Evolutionary conservation across 2,888 invertebrate species (phyloP), one percentile per base, ranked within the genome.

Genomic region (Pollenia angustigena): DNA sequence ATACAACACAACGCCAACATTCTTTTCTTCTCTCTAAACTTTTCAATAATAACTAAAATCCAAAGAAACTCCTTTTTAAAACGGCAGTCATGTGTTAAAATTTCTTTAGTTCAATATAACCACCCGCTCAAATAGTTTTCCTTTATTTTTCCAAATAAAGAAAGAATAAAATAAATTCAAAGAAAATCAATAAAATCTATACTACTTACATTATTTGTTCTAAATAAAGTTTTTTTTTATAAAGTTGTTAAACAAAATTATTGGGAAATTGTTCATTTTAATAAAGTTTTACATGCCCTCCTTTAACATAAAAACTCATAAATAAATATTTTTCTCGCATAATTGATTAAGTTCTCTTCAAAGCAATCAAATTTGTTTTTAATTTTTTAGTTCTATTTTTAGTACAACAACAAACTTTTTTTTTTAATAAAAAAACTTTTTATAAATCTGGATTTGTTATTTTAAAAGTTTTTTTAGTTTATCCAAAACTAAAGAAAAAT

Each of bases 201-300:
- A 86, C 48, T 68, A 16, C 46, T 54, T 23, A 60, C 32, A 10
- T 11, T 42, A 58, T 71, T 66, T 32, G 64, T 58, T 48, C 40
- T 44, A n/a, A 10, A 69, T 40, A 71, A 76, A 85, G 54, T 80
- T 80, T 56, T 66, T 16, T 23, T 16, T 23, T 42, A 18, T 48
- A 56, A 74, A 86, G 14, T 75, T 83, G 64, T 83, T 80, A 76
- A 83, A 76, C 71, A 60, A 79, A 80, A 76, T 86, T 83, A 83
- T 80, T 71, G 86, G 52, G 62, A 80, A 75, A 64, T 62, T 78
- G 48, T 75, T 72, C 18, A 56, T 52, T 72, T 62, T 40, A 64
- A 23, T 9, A 72, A 81, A 85, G 11, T 56, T 60, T 14, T 40
- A 18, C 60, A 12, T 16, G 4, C 9, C n/a, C 1, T 23, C 42